Conservation (phyloP, 2,113 vertebrate genomes). For the Oxyura jamaicensis region DNA sequence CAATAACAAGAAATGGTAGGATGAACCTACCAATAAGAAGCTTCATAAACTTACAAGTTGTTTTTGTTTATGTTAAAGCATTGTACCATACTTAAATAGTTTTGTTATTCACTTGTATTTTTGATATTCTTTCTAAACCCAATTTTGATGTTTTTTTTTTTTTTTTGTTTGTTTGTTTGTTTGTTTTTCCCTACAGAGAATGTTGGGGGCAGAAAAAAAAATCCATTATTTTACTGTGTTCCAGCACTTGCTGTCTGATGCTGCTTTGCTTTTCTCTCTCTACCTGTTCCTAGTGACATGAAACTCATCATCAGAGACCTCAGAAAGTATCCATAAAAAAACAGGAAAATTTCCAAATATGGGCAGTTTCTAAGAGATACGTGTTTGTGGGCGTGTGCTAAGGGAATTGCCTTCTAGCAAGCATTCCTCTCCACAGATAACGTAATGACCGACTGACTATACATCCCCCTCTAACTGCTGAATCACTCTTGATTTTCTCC, state of each 20-base stretch:
- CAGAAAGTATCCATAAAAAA: background rate
- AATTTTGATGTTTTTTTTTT: background rate
- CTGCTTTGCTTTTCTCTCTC: background rate
- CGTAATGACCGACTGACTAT: accelerated
- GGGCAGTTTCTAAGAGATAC: background rate
- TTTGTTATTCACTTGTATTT: background rate
- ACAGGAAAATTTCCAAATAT: background rate
- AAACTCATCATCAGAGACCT: background rate
- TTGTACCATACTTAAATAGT: background rate
- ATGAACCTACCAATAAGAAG: background rate
- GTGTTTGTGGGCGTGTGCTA: background rate
- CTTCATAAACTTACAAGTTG: background rate
- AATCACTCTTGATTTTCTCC: background rate
- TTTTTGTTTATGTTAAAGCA: background rate
- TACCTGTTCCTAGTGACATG: background rate
- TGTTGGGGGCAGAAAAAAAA: background rate
- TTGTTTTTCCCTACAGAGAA: background rate
- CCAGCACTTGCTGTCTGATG: background rate
- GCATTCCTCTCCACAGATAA: background rate
- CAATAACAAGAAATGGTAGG: background rate
- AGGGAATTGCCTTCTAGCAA: background rate
- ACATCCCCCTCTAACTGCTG: background rate
- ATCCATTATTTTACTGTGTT: background rate
- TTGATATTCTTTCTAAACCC: background rate
- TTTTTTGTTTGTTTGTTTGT: no score